Percentiles rank a stretch among this genome's conserved stretches.
Conservation (phyloP, 1,140 invertebrate species). For the Venturia canescens region DNA sequence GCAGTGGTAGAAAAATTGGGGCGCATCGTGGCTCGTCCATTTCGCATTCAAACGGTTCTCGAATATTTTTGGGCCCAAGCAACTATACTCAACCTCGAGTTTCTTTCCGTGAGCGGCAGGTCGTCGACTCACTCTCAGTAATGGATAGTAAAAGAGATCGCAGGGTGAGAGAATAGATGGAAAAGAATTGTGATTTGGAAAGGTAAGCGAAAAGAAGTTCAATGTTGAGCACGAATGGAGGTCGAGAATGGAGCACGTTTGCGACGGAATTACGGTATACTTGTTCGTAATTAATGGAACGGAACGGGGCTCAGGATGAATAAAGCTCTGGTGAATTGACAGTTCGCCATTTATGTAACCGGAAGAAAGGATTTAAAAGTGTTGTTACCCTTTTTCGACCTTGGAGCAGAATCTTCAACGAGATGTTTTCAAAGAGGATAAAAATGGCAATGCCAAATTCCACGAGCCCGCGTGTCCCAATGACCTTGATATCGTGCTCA, state of each 20-base stretch:
- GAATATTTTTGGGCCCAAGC: background rate
- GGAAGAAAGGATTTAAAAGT: too few relatives aligned
- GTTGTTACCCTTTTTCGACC: too few relatives aligned
- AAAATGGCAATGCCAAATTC: conserved; percentile 14
- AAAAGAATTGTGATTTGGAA: background rate
- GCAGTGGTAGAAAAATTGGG: too few relatives aligned
- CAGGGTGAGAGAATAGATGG: background rate
- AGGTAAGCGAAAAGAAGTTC: background rate
- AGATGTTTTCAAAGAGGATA: background rate
- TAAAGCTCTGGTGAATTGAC: background rate
- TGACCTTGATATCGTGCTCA: background rate
- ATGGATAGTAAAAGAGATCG: background rate
- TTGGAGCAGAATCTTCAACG: background rate
- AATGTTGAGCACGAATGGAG: too few relatives aligned
- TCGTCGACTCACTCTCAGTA: too few relatives aligned
- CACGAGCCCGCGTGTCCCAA: background rate
- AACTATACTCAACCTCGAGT: background rate
- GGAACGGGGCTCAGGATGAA: background rate
- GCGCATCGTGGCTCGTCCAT: too few relatives aligned
- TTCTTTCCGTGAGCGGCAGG: background rate
- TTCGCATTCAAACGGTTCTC: background rate
- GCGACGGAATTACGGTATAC: background rate
- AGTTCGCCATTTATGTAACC: background rate
- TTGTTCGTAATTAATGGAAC: conserved; percentile 3
- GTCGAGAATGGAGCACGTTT: too few relatives aligned